Conservation (phyloP, 2,113 vertebrate genomes). For the Nesoenas mayeri region DNA sequence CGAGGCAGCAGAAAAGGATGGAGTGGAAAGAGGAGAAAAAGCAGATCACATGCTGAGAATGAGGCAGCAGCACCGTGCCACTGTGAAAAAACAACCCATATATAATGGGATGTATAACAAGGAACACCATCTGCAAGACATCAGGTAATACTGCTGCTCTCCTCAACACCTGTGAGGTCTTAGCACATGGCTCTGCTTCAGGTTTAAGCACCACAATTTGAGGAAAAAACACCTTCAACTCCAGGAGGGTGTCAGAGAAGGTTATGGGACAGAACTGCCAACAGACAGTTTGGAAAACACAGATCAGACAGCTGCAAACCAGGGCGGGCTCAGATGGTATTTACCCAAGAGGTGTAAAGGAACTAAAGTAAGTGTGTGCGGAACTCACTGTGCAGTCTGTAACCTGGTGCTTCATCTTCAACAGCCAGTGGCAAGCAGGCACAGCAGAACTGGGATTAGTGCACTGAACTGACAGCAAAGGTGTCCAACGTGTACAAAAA, state of each 20-base stretch:
- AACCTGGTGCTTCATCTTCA: background rate
- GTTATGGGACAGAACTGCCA: slow-evolving; percentile 32
- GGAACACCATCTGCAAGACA: background rate
- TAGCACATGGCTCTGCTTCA: background rate
- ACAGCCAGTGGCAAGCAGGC: background rate
- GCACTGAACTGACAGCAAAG: background rate
- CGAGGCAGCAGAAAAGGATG: background rate
- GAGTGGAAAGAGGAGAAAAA: background rate
- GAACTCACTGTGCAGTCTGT: slow-evolving; percentile 22
- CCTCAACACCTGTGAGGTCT: background rate
- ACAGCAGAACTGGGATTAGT: background rate
- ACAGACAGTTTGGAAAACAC: slow-evolving; percentile 11
- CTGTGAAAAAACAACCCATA: background rate
- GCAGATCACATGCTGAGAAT: background rate
- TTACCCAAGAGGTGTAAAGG: slow-evolving; percentile 49
- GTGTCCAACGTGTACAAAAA: background rate
- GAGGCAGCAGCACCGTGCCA: background rate
- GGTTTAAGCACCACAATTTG: background rate
- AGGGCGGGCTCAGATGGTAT: slow-evolving; percentile 37
- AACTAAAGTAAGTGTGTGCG: background rate
- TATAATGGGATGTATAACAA: background rate
- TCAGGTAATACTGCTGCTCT: background rate
- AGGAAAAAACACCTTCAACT: background rate
- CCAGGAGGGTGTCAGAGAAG: background rate
- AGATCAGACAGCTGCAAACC: slow-evolving; percentile 3